phyloP scores from a whole-genome alignment of 2,888 invertebrate species.

The Macrosoma leucophasiata region DNA sequence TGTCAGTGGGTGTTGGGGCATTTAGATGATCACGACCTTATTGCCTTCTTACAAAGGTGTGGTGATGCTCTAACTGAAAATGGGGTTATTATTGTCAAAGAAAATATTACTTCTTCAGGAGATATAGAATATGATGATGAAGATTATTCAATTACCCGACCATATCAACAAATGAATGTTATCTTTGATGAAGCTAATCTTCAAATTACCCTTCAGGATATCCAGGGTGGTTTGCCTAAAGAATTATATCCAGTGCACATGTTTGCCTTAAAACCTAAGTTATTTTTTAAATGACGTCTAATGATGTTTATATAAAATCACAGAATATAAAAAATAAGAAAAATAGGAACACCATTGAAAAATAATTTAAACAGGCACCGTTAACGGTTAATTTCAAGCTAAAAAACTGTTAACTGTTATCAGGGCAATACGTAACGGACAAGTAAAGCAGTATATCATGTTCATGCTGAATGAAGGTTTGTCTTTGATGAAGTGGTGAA shows the following conservation, averaged over 20 bases:
- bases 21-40: slow-evolving; percentile 88
- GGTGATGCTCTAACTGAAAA: slow-evolving; percentile 51
- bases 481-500: slow-evolving; percentile 51
- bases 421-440: slow-evolving; percentile 13
- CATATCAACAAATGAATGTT: slow-evolving; percentile 76
- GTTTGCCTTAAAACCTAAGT: slow-evolving; percentile 83
- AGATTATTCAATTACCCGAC: slow-evolving; percentile 94
- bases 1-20: slow-evolving; percentile 97
- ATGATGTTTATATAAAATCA: too few species aligned
- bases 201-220: slow-evolving; percentile 78
- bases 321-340: too few species aligned
- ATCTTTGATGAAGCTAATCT: slow-evolving; percentile 84
- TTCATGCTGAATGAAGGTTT: slow-evolving; percentile 38
- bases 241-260: slow-evolving; percentile 91
- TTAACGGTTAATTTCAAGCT: too few species aligned
- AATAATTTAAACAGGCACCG: too few species aligned
- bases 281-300: too few species aligned
- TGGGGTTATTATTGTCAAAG: slow-evolving; percentile 54
- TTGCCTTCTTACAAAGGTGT: slow-evolving; percentile 81
- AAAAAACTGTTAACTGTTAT: too few species aligned
- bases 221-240: slow-evolving; percentile 90
- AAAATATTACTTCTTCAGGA: slow-evolving; percentile 85
- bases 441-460: slow-evolving; percentile 20
- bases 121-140: slow-evolving; percentile 82
- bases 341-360: too few species aligned